phyloP scores from a whole-genome alignment of 37 sponge, comb jelly and placozoan species.

The Haliclona indistincta region DNA sequence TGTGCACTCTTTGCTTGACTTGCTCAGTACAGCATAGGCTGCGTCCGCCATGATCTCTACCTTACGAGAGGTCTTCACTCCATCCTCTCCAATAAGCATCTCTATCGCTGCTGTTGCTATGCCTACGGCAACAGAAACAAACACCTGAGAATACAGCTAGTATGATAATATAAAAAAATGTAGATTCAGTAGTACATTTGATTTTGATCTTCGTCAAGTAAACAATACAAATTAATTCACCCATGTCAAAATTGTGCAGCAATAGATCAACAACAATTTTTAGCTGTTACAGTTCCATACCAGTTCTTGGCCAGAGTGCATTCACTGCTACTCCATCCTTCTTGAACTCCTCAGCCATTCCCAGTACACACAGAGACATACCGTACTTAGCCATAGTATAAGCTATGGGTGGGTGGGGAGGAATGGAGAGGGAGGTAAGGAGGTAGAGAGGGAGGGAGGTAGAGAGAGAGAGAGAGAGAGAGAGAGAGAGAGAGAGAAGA shows the following conservation, averaged over 20 bases:
- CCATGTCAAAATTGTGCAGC: not conserved
- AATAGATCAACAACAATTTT: not conserved
- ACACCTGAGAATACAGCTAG: not conserved
- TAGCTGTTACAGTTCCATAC: constrained; percentile 18
- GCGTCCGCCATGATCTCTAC: constrained; percentile 99
- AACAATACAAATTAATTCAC: too few species aligned
- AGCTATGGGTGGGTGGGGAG: too few species aligned
- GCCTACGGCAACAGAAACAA: constrained; percentile 18
- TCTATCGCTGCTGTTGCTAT: constrained; percentile 97
- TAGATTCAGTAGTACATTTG: too few species aligned
- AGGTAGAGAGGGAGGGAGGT: not conserved
- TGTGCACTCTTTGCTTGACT: constrained; percentile 65
- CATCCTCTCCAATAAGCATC: constrained; percentile 85
- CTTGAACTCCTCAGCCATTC: constrained; percentile 94
- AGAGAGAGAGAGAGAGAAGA: constrained; percentile 9
- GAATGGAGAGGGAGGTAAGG: not conserved
- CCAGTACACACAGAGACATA: constrained; percentile 99
- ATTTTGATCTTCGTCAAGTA: too few species aligned
- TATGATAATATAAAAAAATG: not conserved
- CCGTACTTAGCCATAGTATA: constrained; percentile 99
- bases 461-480: too few species aligned
- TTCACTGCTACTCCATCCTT: constrained; percentile 86
- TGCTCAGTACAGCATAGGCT: constrained; percentile 87
- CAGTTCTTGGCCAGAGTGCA: constrained; percentile 95
- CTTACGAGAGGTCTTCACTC: constrained; percentile 72